phyloP scores from a whole-genome alignment of 1,140 invertebrate species.

The Bilobella aurantiaca region DNA sequence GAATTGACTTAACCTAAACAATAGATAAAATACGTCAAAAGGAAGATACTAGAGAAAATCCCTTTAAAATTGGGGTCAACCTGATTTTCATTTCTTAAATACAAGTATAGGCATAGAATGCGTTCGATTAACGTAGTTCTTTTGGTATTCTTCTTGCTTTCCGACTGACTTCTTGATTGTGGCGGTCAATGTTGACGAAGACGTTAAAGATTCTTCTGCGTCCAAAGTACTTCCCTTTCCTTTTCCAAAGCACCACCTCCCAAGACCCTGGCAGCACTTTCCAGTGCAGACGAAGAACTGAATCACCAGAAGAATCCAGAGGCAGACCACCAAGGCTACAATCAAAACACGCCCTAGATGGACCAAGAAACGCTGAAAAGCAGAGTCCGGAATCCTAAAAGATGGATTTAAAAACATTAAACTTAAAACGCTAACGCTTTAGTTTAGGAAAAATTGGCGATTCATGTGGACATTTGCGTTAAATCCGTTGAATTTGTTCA shows the following conservation, averaged over 20 bases:
- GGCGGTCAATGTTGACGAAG: neutral
- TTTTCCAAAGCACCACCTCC: neutral
- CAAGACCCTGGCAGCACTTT: neutral
- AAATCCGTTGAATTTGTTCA: too few relatives aligned
- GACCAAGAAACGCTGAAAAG: neutral
- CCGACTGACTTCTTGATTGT: neutral
- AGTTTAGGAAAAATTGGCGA: too few relatives aligned
- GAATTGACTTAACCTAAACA: too few relatives aligned
- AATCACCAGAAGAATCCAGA: neutral
- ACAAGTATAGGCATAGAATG: neutral
- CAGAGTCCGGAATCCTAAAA: neutral
- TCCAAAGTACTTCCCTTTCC: neutral
- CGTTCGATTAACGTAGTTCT: neutral
- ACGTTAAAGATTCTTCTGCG: neutral
- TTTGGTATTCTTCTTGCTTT: neutral
- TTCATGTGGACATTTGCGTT: too few relatives aligned
- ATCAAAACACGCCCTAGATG: neutral
- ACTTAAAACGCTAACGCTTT: too few relatives aligned
- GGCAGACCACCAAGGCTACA: neutral
- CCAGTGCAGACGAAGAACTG: neutral
- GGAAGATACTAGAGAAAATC: neutral
- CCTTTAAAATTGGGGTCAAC: too few relatives aligned
- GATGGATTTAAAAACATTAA: neutral
- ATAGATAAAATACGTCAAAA: too few relatives aligned
- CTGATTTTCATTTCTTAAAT: neutral